phyloP scores from a whole-genome alignment of 2,797 vertebrate genomes.

The Enoplosus armatus region DNA sequence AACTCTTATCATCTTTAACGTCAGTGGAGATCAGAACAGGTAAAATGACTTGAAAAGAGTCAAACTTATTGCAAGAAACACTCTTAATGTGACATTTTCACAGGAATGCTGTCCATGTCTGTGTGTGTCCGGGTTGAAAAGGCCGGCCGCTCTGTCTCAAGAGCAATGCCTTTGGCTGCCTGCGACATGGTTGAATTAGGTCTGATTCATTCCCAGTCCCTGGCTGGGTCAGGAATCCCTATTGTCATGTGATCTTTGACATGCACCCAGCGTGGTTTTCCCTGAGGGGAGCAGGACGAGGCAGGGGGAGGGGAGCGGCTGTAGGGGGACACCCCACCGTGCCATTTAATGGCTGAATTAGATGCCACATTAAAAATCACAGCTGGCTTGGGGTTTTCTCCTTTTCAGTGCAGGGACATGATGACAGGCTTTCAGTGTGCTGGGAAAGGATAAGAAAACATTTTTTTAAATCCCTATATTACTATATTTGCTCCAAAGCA shows the following conservation, averaged over 20 bases:
- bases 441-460: not conserved
- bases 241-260: constrained; percentile 85
- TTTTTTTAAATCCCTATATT: not conserved
- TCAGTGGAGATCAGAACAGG: not conserved
- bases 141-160: constrained; percentile 49
- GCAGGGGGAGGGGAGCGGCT: constrained; percentile 67
- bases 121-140: constrained; percentile 62
- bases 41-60: not conserved
- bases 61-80: constrained; percentile 4
- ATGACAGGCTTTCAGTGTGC: constrained; percentile 21
- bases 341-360: constrained; percentile 83
- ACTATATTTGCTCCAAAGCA: constrained; percentile 6
- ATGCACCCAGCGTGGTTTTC: constrained; percentile 76
- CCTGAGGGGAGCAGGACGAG: constrained; percentile 67
- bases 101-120: constrained; percentile 49
- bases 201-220: constrained; percentile 75
- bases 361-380: constrained; percentile 83
- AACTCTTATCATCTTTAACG: not conserved
- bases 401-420: constrained; percentile 56
- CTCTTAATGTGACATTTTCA: constrained; percentile 21
- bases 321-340: constrained; percentile 77
- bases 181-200: constrained; percentile 78
- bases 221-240: constrained; percentile 80
- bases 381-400: constrained; percentile 74
- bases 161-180: constrained; percentile 57